Evolutionary conservation across 2,113 vertebrate species (phyloP).

Genomic region (Sardina pilchardus): DNA sequence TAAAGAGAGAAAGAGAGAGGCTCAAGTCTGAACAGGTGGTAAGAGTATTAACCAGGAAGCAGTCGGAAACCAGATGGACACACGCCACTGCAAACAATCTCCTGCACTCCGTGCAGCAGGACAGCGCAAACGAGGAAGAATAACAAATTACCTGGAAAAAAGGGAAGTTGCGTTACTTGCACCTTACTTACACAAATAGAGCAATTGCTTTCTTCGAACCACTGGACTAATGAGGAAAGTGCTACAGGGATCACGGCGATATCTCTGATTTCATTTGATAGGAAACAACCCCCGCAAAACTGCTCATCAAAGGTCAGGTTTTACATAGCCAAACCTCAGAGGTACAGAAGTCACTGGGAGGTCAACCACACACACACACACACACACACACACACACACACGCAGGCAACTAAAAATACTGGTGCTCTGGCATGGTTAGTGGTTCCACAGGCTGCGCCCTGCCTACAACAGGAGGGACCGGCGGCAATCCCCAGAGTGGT

Average conservation of each 20-base stretch:
- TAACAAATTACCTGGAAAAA: slow-evolving; percentile 50
- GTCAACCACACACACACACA: slow-evolving; percentile 11
- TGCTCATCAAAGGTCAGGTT: slow-evolving; percentile 6
- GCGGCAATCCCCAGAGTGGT: background rate
- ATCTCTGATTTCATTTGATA: slow-evolving; percentile 36
- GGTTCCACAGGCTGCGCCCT: slow-evolving; percentile 4
- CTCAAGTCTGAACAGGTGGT: slow-evolving; percentile 53
- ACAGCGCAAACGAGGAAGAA: slow-evolving; percentile 51
- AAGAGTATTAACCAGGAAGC: slow-evolving; percentile 57
- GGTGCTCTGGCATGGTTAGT: slow-evolving; percentile 8
- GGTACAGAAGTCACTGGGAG: slow-evolving; percentile 8
- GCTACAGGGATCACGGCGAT: background rate
- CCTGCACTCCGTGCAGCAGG: slow-evolving; percentile 42
- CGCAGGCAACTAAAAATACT: slow-evolving; percentile 30
- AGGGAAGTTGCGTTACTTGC: slow-evolving; percentile 46
- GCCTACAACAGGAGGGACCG: slow-evolving; percentile 16
- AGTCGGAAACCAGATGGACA: slow-evolving; percentile 55
- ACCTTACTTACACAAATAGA: slow-evolving; percentile 47
- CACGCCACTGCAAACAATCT: slow-evolving; percentile 54
- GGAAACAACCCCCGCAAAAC: slow-evolving; percentile 9
- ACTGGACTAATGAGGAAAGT: background rate
- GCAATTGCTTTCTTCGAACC: background rate
- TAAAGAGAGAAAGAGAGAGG: background rate
- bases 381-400: background rate
- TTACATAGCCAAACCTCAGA: slow-evolving; percentile 3